Percentiles rank a stretch among this genome's conserved stretches.
These are phyloP conservation scores for Parnassius glacialis DNA, from an alignment of 2,888 invertebrate species.

Conservation along the genomic window DNA sequence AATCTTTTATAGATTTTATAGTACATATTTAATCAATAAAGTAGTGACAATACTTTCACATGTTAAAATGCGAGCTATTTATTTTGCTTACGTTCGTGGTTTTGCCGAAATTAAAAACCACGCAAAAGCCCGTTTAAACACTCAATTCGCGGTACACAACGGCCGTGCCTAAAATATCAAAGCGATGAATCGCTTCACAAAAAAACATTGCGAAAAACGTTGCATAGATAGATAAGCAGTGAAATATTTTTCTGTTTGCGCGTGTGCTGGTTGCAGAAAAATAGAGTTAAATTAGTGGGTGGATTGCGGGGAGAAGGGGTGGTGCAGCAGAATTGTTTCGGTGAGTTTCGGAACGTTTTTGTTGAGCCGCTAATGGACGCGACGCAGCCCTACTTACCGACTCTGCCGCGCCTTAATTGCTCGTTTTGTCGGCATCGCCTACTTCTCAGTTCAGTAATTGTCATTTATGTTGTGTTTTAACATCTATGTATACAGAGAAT, in stretches of 20 bases:
- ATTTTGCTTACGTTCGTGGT: conserved; percentile 1
- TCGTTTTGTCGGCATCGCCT: conserved; percentile 68
- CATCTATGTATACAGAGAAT: neutral
- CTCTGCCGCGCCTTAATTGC: conserved; percentile 65
- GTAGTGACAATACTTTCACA: no score
- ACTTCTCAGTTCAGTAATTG: conserved; percentile 42
- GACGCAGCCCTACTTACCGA: conserved; percentile 55
- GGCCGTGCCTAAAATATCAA: conserved; percentile 22
- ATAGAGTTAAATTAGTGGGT: conserved; percentile 63
- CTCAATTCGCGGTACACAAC: conserved; percentile 21
- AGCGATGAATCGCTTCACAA: conserved; percentile 12
- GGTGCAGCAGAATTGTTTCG: conserved; percentile 62
- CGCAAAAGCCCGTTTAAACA: conserved; percentile 18
- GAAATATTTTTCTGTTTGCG: conserved; percentile 29
- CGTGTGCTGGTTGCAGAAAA: conserved; percentile 44
- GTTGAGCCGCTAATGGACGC: conserved; percentile 58
- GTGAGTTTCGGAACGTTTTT: conserved; percentile 55
- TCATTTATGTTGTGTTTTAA: conserved; percentile 24
- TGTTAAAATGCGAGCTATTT: neutral
- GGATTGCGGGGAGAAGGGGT: conserved; percentile 54
- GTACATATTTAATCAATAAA: no score
- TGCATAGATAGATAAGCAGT: conserved; percentile 24
- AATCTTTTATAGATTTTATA: no score
- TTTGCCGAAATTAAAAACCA: conserved; percentile 13
- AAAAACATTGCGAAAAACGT: conserved; percentile 14